phyloP scores from a whole-genome alignment of 2,888 invertebrate species.

The Byasa hedistus region DNA sequence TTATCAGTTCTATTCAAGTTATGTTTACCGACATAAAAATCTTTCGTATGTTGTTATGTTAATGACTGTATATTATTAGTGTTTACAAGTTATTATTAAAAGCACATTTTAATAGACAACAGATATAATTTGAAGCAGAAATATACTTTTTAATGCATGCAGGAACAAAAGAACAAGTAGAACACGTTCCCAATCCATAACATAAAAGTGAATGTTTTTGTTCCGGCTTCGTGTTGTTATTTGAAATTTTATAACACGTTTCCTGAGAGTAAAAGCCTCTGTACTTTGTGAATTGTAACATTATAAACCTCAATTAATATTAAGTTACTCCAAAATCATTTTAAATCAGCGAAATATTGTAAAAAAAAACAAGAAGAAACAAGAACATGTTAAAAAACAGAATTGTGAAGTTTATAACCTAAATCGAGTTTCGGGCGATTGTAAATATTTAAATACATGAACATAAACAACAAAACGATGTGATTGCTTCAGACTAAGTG shows the following conservation, averaged over 20 bases:
- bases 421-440: too few relatives aligned
- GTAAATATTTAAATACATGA: too few relatives aligned
- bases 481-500: slow-evolving; percentile 4
- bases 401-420: too few relatives aligned
- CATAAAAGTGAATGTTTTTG: slow-evolving; percentile 30
- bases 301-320: not conserved
- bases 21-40: not conserved
- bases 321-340: too few relatives aligned
- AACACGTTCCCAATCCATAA: slow-evolving; percentile 30
- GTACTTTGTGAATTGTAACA: slow-evolving; percentile 2
- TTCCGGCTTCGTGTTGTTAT: slow-evolving; percentile 27
- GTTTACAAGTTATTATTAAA: not conserved
- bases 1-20: too few relatives aligned
- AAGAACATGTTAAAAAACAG: too few relatives aligned
- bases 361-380: too few relatives aligned
- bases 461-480: not conserved
- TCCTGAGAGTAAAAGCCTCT: slow-evolving; percentile 26
- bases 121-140: slow-evolving; percentile 28
- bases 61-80: not conserved
- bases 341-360: too few relatives aligned
- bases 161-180: slow-evolving; percentile 29
- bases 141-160: slow-evolving; percentile 24
- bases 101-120: slow-evolving; percentile 22
- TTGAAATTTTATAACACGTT: slow-evolving; percentile 28
- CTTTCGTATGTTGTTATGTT: not conserved